Base-by-base conservation (phyloP, 2,113 vertebrate genomes). In the Todiramphus saurophagus region DNA sequence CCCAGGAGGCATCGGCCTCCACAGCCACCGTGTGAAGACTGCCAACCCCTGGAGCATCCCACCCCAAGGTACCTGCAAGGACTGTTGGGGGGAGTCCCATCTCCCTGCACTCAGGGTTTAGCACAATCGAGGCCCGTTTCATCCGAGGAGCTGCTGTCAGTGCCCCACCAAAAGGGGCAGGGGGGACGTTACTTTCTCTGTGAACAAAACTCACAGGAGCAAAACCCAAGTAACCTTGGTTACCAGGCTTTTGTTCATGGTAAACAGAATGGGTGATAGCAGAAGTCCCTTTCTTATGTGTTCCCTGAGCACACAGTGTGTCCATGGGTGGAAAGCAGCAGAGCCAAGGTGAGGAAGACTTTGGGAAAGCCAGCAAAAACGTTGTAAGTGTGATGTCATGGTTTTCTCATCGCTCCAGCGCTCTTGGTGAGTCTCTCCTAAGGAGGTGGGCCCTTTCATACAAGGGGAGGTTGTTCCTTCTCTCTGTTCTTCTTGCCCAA, bases 121-220 rank as follows among this genome's bases (percentile, higher is more conserved):
- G 11, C 3, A 39, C 70, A 69, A 20, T 11, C 35, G 44, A 80
- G 41, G 21, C n/a, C n/a, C 20, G 37, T 11, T 78, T 56, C 66
- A 28, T 11, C 64, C 0, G 0, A 39, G 59, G 48, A 63, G 13
- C 0, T 18, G 51, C 60, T 68, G 37, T 13, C n/a, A 6, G 2
- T 1, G 30, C 83, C 31, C 11, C 55, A 16, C n/a, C 55, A 3
- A 63, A 68, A 21, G 41, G 23, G 5, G 20, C 55, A 56, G 35
- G 50, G 35, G 7, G 31, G 13, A 35, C 13, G 9, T 7, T 16
- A 21, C n/a, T 76, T 83, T 70, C 33, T 15, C 64, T 74, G 79
- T 50, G 63, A 94, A 56, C 28, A 68, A 50, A 84, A 58, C 18
- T 46, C 74, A 2, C 35, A 37, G 60, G 53, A 91, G 67, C 66